These are phyloP conservation scores for Neoaliturus tenellus DNA, from an alignment of 2,888 invertebrate species.

Conservation along the genomic window DNA sequence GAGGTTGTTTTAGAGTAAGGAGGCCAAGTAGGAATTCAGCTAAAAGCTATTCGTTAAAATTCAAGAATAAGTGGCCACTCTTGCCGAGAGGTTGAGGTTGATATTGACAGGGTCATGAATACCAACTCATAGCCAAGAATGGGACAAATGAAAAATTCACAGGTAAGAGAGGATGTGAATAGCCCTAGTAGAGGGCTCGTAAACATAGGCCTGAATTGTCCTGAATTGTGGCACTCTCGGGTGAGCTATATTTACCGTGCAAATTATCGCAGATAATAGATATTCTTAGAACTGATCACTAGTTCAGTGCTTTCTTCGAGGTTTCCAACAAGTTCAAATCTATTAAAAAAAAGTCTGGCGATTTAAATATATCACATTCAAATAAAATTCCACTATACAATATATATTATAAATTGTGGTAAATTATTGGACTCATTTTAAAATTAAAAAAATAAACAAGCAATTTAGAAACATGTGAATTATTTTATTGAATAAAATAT, in stretches of 20 bases:
- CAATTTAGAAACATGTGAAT: too few relatives aligned
- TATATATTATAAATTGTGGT: too few relatives aligned
- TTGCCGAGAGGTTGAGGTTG: background rate
- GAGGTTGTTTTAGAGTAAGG: background rate
- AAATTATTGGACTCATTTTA: too few relatives aligned
- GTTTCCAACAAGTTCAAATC: too few relatives aligned
- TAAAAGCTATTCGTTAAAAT: slow-evolving; percentile 35
- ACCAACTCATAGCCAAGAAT: background rate
- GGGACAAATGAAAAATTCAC: slow-evolving; percentile 33
- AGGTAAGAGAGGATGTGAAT: background rate
- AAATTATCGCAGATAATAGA: background rate
- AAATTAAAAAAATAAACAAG: too few relatives aligned
- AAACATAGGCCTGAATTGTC: background rate
- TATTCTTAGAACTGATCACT: too few relatives aligned
- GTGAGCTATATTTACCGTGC: background rate
- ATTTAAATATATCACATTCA: too few relatives aligned
- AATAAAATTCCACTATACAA: too few relatives aligned
- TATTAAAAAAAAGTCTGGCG: too few relatives aligned
- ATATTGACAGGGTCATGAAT: slow-evolving; percentile 21
- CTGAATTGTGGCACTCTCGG: background rate
- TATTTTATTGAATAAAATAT: too few relatives aligned
- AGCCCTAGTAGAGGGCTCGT: background rate
- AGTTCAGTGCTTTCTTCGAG: too few relatives aligned
- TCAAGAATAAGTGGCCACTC: slow-evolving; percentile 26
- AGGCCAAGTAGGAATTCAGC: slow-evolving; percentile 23